Conservation (phyloP, 2,888 invertebrate genomes). For the Oegoconia quadripuncta region DNA sequence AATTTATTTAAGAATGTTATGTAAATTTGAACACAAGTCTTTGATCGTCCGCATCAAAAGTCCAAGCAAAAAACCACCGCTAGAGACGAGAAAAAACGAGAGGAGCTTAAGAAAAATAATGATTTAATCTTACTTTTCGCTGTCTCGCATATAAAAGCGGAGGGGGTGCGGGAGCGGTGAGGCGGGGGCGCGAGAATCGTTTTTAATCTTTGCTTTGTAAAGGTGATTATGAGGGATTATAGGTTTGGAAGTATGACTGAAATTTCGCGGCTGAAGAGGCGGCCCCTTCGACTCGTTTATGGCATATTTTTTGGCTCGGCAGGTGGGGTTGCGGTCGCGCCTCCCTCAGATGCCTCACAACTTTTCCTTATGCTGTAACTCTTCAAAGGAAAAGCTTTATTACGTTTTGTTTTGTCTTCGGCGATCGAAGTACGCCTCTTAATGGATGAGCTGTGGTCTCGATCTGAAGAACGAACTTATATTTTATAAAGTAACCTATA, state of each 20-base stretch:
- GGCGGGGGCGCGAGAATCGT: slow-evolving; percentile 71
- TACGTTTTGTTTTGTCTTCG: slow-evolving; percentile 59
- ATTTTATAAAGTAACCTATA: background rate
- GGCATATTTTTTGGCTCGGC: slow-evolving; percentile 68
- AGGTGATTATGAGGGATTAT: slow-evolving; percentile 81
- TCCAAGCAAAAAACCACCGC: slow-evolving; percentile 73
- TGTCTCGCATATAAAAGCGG: slow-evolving; percentile 76
- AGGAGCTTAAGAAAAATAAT: slow-evolving; percentile 80
- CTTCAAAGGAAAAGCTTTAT: slow-evolving; percentile 71
- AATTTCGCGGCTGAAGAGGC: slow-evolving; percentile 70
- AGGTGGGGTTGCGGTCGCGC: slow-evolving; percentile 67
- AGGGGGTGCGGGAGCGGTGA: slow-evolving; percentile 46
- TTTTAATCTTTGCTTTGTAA: slow-evolving; percentile 82
- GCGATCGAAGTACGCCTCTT: slow-evolving; percentile 39
- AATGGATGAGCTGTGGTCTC: slow-evolving; percentile 49
- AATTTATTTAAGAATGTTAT: slow-evolving; percentile 80
- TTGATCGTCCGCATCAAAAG: slow-evolving; percentile 78
- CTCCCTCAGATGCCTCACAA: slow-evolving; percentile 58
- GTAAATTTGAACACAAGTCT: slow-evolving; percentile 79
- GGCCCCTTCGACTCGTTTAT: slow-evolving; percentile 64
- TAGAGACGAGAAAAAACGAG: slow-evolving; percentile 69
- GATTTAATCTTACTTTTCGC: slow-evolving; percentile 79
- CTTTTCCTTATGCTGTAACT: slow-evolving; percentile 68
- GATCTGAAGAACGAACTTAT: slow-evolving; percentile 12
- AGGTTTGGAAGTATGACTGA: slow-evolving; percentile 79